Evolutionary conservation across 2,113 vertebrate genomes (phyloP), one percentile per base, ranked within the genome.

Genomic region (Australoheros scitulus): DNA sequence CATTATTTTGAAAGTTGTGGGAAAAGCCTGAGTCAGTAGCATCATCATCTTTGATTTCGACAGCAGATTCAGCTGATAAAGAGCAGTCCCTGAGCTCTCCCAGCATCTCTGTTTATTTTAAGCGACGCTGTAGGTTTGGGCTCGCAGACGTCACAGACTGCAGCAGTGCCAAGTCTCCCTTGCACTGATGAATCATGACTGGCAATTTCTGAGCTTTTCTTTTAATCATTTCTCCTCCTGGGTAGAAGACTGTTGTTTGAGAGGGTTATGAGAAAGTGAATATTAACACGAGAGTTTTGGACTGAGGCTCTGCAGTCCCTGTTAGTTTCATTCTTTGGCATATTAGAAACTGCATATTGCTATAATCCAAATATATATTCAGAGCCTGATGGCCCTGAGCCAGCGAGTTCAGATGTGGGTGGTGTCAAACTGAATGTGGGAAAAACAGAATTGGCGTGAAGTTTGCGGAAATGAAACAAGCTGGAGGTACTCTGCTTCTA

Each of bases 51-150:
- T 61, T 74, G n/a, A 24, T 47, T 36, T 81, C 55, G 4, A 68
- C 70, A 75, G 18, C 63, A 70, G 34, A 86, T 75, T 29, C 32
- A 61, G 83, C 57, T 61, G 63, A 81, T 65, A 14, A 59, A 82
- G 58, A 87, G 72, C 58, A 55, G 68, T 50, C 5, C 4, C 76
- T 0, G 60, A 11, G 60, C 84, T 84, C 52, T 74, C 68, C 55
- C 63, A 15, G 76, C 80, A 9, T n/a, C 60, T 78, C 75, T 59
- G 78, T 87, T 90, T 91, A 85, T 90, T 91, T 91, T 83, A 80
- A 80, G 88, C 78, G 77, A 61, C 59, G 18, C 76, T 55, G 77
- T 82, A 83, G 86, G 84, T 90, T 86, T 60, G 76, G 75, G 79
- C 83, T 87, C n/a, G 29, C 77, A 65, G 77, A 79, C 61, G 78